phyloP scores from a whole-genome alignment of 35 echinoderm and acorn worm species.

The Nesometra sesokonis region DNA sequence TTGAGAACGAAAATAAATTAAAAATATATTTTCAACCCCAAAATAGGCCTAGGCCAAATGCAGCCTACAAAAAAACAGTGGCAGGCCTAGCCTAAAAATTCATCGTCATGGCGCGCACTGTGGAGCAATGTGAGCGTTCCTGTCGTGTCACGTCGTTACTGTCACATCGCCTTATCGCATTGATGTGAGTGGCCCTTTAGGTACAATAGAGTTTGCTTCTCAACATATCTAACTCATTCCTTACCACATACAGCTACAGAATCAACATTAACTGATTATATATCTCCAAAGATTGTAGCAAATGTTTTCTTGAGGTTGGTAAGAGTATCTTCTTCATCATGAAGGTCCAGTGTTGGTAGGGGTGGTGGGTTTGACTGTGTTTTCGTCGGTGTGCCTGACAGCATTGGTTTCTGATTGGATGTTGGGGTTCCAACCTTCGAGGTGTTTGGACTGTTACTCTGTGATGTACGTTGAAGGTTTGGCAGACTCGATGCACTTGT shows the following conservation, averaged over 20 bases:
- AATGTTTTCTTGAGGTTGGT: slow-evolving; percentile 97
- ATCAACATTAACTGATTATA: slow-evolving; percentile 15
- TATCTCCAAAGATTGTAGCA: slow-evolving; percentile 88
- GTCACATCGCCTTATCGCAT: too few species aligned
- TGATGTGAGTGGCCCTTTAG: too few species aligned
- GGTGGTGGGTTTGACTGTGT: slow-evolving; percentile 18
- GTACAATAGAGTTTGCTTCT: too few species aligned
- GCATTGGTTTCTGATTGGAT: slow-evolving; percentile 38
- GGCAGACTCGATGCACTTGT: slow-evolving; percentile 6
- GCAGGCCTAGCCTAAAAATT: too few species aligned
- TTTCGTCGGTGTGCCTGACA: slow-evolving; percentile 10
- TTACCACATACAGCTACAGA: not conserved
- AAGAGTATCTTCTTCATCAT: slow-evolving; percentile 92
- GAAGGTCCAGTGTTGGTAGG: slow-evolving; percentile 49
- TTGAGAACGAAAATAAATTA: too few species aligned
- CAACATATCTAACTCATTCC: not conserved
- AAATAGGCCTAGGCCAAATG: too few species aligned
- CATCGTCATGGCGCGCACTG: too few species aligned
- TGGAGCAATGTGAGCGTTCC: too few species aligned
- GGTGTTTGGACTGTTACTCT: slow-evolving; percentile 41
- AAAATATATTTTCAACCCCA: too few species aligned
- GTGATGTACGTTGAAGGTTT: slow-evolving; percentile 40
- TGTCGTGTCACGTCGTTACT: too few species aligned
- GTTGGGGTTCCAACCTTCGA: slow-evolving; percentile 15
- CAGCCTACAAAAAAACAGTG: too few species aligned